These are phyloP conservation scores for Aptenodytes forsteri DNA, from an alignment of 2,113 vertebrate genomes.

Conservation along the genomic window DNA sequence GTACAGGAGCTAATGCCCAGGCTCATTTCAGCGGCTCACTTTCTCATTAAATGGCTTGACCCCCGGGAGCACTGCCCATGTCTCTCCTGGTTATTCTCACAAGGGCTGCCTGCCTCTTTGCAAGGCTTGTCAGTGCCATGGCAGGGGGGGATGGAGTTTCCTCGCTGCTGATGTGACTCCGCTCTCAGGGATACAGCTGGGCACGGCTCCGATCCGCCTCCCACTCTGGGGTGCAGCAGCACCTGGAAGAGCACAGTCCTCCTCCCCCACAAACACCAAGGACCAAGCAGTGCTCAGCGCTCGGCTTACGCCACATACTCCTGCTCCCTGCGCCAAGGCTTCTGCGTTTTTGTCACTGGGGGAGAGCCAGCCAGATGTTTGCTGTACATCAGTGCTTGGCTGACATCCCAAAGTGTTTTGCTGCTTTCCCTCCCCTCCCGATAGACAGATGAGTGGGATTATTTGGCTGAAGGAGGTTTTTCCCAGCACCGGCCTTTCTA, in stretches of 20 bases:
- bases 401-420: neutral
- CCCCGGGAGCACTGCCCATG: rapidly evolving
- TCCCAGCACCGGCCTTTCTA: neutral
- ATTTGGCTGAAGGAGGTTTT: neutral
- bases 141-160: neutral
- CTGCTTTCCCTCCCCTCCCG: neutral
- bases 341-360: neutral
- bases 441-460: neutral
- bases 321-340: neutral
- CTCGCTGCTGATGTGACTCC: neutral
- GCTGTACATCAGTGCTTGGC: neutral
- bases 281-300: neutral
- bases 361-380: constrained; percentile 5
- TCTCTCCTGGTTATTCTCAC: neutral
- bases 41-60: neutral
- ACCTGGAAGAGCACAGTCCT: neutral
- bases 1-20: neutral
- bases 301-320: rapidly evolving
- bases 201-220: rapidly evolving
- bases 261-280: neutral
- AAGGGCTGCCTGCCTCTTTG: neutral
- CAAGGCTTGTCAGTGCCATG: neutral
- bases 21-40: neutral
- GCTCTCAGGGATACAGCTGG: neutral
- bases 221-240: neutral